Evolutionary conservation across 1,140 invertebrate species (phyloP), one percentile per base, ranked within the genome.

Genomic region (Lordiphosa stackelbergi): DNA sequence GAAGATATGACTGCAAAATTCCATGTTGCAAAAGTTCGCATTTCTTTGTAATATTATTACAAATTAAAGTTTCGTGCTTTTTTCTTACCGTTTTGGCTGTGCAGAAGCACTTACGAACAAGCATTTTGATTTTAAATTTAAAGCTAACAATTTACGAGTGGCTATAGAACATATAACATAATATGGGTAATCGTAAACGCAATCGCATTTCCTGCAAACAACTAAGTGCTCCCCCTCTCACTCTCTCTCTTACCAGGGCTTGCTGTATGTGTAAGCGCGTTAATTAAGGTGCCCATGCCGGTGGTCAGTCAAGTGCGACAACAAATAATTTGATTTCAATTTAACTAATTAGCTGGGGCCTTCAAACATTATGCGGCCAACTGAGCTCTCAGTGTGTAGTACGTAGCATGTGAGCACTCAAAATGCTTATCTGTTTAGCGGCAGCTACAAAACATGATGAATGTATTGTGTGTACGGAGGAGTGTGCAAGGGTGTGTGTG

Each of bases 301-400:
- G 75, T 75, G 83, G 81, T 47, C 73, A 83, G 73, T 85, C 77
- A 85, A 85, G 81, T 85, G 83, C 83, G 72, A 85, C 81, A 85
- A 83, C 83, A 85, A 85, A 85, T 85, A 85, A 85, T 85, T 85
- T 85, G 83, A 85, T 85, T 85, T 85, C 83, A 85, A 85, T 85
- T 85, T 71, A 81, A 83, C 77, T 85, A 85, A 85, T 85, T 85
- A 85, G 83, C 83, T 73, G 38, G 55, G 61, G 71, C 77, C 69
- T 73, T 75, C 77, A 70, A 53, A 81, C 75, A 70, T 75, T 61
- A 71, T 73, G 66, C 59, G 55, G 56, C 51, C 66, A 62, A 46
- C 66, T 58, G 35, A 41, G 49, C 52, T 38, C 47, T 22, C 46
- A n/a, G 24, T 60, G 41, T 43, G 5, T 31, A 9, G 10, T 43